phyloP scores from a whole-genome alignment of 2,888 invertebrate species.

The Parelbella ahira region DNA sequence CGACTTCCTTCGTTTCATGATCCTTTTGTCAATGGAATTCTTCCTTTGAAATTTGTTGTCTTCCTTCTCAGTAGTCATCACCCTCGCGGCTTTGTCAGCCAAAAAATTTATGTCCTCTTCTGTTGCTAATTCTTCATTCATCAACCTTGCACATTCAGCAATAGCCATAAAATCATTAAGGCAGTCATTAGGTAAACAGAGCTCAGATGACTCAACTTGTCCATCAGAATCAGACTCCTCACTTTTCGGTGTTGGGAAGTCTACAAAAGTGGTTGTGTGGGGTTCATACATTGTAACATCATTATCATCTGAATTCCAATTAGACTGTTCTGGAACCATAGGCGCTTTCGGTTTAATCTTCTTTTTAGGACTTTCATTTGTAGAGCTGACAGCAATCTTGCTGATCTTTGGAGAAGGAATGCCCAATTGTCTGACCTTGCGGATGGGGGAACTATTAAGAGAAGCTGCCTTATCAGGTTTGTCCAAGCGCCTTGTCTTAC shows the following conservation, averaged over 20 bases:
- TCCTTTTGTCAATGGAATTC: constrained; percentile 51
- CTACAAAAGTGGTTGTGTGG: constrained; percentile 65
- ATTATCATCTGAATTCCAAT: constrained; percentile 56
- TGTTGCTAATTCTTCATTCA: constrained; percentile 47
- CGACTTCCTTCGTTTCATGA: constrained; percentile 60
- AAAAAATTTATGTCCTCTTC: constrained; percentile 64
- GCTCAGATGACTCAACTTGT: constrained; percentile 62
- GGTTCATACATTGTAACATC: constrained; percentile 76
- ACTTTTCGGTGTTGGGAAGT: constrained; percentile 56
- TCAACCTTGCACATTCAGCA: constrained; percentile 56
- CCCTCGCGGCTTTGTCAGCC: constrained; percentile 68
- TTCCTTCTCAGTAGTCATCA: constrained; percentile 66
- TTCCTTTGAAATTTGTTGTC: constrained; percentile 41
- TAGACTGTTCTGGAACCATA: constrained; percentile 47
- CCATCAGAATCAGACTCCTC: constrained; percentile 70
- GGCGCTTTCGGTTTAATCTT: constrained; percentile 54
- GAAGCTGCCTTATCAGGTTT: constrained; percentile 71
- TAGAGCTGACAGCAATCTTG: constrained; percentile 53
- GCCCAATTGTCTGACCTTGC: constrained; percentile 70
- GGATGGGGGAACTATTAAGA: constrained; percentile 69
- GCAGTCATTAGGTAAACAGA: constrained; percentile 70
- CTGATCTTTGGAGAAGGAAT: constrained; percentile 51
- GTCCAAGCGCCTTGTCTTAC: constrained; percentile 70
- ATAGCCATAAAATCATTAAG: constrained; percentile 71
- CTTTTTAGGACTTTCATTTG: constrained; percentile 65